phyloP scores from a whole-genome alignment of 2,888 invertebrate species.

The Melanchra persicariae region DNA sequence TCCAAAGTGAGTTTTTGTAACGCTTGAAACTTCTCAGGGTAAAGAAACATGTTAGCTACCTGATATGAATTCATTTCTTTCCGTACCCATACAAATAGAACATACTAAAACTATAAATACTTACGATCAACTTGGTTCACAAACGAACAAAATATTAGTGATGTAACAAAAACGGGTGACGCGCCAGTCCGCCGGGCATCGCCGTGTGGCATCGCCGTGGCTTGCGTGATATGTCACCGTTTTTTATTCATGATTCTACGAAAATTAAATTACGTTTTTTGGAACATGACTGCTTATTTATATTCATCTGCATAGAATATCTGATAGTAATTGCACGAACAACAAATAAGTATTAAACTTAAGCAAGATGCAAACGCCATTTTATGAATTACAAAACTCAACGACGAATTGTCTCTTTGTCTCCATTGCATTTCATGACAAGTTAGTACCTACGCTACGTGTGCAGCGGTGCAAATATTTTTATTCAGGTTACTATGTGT shows the following conservation, averaged over 20 bases:
- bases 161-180: background rate
- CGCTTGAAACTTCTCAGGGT: background rate
- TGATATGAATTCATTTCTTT: background rate
- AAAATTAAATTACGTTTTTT: constrained; percentile 37
- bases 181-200: background rate
- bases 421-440: too few relatives aligned
- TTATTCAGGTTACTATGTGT: too few relatives aligned
- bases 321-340: constrained; percentile 12
- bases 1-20: background rate
- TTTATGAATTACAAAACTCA: background rate
- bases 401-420: background rate
- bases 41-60: background rate
- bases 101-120: background rate
- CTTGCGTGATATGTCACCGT: constrained; percentile 51
- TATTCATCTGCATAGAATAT: constrained; percentile 7
- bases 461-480: too few relatives aligned
- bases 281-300: constrained; percentile 1
- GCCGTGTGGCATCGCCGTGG: background rate
- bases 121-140: background rate
- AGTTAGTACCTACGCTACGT: too few relatives aligned
- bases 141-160: constrained; percentile 12
- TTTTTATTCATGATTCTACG: constrained; percentile 41
- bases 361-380: background rate
- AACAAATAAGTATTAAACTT: background rate
- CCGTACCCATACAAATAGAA: background rate